phyloP scores from a whole-genome alignment of 2,888 invertebrate species.

The Teinopalpus imperialis region DNA sequence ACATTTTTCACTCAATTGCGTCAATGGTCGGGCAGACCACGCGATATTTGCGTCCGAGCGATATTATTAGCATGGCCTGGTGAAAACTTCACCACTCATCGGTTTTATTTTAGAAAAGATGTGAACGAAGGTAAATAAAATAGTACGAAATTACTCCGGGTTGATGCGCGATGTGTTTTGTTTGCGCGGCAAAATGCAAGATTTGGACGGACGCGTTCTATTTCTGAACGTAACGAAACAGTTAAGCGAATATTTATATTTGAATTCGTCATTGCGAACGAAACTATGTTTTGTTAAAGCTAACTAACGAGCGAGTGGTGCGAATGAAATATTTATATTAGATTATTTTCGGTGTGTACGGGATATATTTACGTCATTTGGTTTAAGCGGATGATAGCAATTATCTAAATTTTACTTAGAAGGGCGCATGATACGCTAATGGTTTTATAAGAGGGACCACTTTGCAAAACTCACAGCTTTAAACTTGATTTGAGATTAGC shows the following conservation, averaged over 20 bases:
- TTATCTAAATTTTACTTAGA: slow-evolving; percentile 59
- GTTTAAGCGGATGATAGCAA: slow-evolving; percentile 69
- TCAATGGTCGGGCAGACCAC: slow-evolving; percentile 72
- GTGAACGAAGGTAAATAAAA: slow-evolving; percentile 72
- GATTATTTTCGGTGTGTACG: slow-evolving; percentile 62
- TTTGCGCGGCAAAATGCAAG: slow-evolving; percentile 49
- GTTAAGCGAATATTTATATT: slow-evolving; percentile 69
- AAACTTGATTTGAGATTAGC: slow-evolving; percentile 7
- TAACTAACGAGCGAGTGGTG: slow-evolving; percentile 60
- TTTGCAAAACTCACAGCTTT: slow-evolving; percentile 8
- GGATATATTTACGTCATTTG: slow-evolving; percentile 69
- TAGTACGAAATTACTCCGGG: slow-evolving; percentile 60
- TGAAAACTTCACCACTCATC: slow-evolving; percentile 71
- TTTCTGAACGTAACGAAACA: slow-evolving; percentile 50
- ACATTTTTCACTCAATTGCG: slow-evolving; percentile 77
- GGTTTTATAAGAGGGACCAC: slow-evolving; percentile 49
- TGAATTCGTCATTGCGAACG: slow-evolving; percentile 63
- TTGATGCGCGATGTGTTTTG: slow-evolving; percentile 58
- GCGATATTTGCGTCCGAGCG: slow-evolving; percentile 74
- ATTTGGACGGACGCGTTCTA: slow-evolving; percentile 51
- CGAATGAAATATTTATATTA: slow-evolving; percentile 66
- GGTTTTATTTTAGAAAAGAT: slow-evolving; percentile 70
- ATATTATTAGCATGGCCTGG: slow-evolving; percentile 73
- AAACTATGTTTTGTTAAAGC: slow-evolving; percentile 67
- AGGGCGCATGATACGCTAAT: slow-evolving; percentile 64